Base-by-base conservation (phyloP, 2,113 vertebrate species). In the Urocolius indicus region DNA sequence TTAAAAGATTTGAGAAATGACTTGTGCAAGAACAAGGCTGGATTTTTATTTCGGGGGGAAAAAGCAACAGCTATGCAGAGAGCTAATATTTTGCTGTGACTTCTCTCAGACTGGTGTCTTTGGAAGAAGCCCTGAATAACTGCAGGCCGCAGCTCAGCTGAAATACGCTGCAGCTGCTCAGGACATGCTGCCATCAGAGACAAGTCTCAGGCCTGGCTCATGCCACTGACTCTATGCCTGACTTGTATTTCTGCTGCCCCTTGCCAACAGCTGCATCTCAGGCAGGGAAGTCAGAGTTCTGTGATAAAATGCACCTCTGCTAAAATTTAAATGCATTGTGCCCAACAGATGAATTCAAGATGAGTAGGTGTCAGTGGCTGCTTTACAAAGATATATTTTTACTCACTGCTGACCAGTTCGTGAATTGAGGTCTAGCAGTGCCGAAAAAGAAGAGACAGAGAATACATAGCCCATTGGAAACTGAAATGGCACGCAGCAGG, bases 141-240 rank as follows among this genome's bases (percentile, higher is more conserved):
- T 2, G 32, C 82, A 79, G 59, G 81, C 52, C 80, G 29, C 69
- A 73, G 91, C 96, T 96, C 90, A 48, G 90, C 91, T 75, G 87
- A 81, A 89, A 72, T 68, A 65, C 68, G 12, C 46, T 93, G 94
- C 95, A 94, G 93, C 87, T 96, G 89, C 81, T 95, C 49, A 63
- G 86, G 83, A 92, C 21, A 1, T 74, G 89, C 86, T 86, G 87
- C 78, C 93, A 84, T 83, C 92, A 93, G 75, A 94, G 96, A 84
- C 51, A 74, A 91, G 96, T 80, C 89, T 6, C 51, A 52, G 73
- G 46, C 63, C 78, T 22, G 3, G 58, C 92, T 88, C 92, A 77
- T 58, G 86, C 65, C 83, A 46, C 95, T 5, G 3, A 73, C 65
- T 46, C 23, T 0, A 8, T 58, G 63, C 78, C 82, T 57, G 94